These are phyloP conservation scores for Pyrgus malvae DNA, from an alignment of 2,888 invertebrate species.

Conservation along the genomic window DNA sequence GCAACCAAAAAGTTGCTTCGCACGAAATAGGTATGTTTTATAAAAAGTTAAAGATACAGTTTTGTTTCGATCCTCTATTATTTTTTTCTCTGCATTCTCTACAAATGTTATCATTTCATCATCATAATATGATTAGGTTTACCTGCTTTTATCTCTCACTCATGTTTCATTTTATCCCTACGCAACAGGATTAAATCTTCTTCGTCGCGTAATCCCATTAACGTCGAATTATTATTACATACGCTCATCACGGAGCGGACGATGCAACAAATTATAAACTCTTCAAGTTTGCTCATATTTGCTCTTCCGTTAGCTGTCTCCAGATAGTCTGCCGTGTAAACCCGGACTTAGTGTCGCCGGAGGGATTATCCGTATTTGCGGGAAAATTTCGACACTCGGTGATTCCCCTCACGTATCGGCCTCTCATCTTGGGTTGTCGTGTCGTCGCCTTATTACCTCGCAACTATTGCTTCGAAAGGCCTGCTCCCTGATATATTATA, in stretches of 20 bases:
- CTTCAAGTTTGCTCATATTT: constrained; percentile 21
- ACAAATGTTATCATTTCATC: no score
- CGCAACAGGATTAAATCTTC: not conserved
- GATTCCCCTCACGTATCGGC: constrained; percentile 68
- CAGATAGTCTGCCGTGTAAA: constrained; percentile 50
- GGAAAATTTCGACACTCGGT: constrained; percentile 45
- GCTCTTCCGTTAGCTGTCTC: constrained; percentile 7
- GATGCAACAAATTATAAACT: constrained; percentile 28
- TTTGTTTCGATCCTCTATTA: no score
- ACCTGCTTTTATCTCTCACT: no score
- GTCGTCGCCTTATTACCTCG: constrained; percentile 69
- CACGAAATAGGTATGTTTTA: no score
- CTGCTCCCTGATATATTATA: constrained; percentile 23
- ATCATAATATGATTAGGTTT: no score
- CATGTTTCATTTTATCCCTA: not conserved
- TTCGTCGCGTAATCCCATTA: not conserved
- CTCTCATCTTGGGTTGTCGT: constrained; percentile 69
- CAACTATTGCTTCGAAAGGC: constrained; percentile 53
- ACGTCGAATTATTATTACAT: not conserved
- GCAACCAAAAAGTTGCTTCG: no score
- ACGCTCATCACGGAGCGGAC: not conserved
- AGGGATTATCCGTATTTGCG: constrained; percentile 66
- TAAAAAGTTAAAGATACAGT: no score
- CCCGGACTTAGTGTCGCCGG: constrained; percentile 42
- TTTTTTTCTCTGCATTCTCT: no score